A percentile compares a stretch with the other conserved stretches of the same genome.
Conservation (phyloP, 2,797 vertebrate genomes). For the Clarias pachynema region DNA sequence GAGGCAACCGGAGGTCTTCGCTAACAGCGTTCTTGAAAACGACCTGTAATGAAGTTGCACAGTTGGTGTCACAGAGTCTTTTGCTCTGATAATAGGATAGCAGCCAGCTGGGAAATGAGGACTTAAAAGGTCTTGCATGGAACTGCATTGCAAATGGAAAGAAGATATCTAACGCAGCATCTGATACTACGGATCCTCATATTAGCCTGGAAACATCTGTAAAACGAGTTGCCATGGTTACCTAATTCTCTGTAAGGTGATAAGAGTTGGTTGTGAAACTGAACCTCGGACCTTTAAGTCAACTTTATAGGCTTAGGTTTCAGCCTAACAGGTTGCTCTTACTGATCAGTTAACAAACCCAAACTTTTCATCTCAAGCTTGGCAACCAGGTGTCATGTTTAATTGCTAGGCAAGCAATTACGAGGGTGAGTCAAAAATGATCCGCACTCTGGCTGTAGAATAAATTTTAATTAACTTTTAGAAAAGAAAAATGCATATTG, state of each 20-base stretch:
- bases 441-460: no score
- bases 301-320: background rate
- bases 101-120: conserved; percentile 40
- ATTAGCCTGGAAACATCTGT: background rate
- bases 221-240: background rate
- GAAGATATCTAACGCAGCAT: background rate
- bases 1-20: conserved; percentile 32
- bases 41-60: conserved; percentile 45
- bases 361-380: background rate
- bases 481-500: no score
- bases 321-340: background rate
- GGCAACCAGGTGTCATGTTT: background rate
- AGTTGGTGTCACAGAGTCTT: conserved; percentile 21
- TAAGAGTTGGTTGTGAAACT: conserved; percentile 1
- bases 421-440: no score
- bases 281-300: background rate
- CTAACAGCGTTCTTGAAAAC: conserved; percentile 38
- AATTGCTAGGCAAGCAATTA: background rate
- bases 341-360: background rate
- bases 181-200: background rate
- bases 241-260: background rate
- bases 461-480: no score
- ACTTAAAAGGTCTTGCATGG: background rate
- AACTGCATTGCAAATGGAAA: conserved; percentile 6
- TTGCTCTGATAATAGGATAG: conserved; percentile 37